Evolutionary conservation across 2,888 invertebrate species (phyloP).

Genomic region (Xestia ashworthii): DNA sequence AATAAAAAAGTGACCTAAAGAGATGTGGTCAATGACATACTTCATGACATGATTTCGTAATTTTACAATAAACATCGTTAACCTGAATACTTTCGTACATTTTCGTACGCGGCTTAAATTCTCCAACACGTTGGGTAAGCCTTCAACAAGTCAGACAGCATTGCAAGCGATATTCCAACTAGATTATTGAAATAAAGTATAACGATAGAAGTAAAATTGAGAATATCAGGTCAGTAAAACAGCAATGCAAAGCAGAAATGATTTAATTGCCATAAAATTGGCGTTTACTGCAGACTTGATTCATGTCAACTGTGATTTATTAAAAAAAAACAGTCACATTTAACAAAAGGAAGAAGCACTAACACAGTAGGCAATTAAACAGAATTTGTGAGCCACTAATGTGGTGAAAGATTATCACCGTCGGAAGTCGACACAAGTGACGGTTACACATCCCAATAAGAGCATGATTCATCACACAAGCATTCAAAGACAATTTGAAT

Average conservation of each 20-base stretch:
- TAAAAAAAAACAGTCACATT: conserved; percentile 6
- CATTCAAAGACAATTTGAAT: conserved; percentile 69
- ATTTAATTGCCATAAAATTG: conserved; percentile 27
- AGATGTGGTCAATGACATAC: conserved; percentile 70
- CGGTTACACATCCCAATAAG: conserved; percentile 66
- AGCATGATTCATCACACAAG: conserved; percentile 73
- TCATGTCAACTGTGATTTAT: conserved; percentile 38
- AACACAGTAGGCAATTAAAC: conserved; percentile 37
- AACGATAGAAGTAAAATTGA: conserved; percentile 69
- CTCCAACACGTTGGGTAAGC: conserved; percentile 63
- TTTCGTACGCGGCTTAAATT: conserved; percentile 69
- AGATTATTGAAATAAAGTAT: conserved; percentile 64
- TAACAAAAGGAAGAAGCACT: conserved; percentile 30
- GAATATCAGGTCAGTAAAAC: conserved; percentile 50
- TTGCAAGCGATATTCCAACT: conserved; percentile 59
- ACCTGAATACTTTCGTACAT: conserved; percentile 74
- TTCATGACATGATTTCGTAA: conserved; percentile 63
- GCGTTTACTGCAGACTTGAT: conserved; percentile 24
- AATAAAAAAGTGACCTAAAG: conserved; percentile 69
- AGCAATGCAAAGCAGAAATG: conserved; percentile 15
- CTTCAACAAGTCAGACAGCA: conserved; percentile 67
- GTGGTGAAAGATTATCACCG: conserved; percentile 44
- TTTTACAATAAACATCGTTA: conserved; percentile 77
- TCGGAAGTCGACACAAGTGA: conserved; percentile 61
- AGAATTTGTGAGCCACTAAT: conserved; percentile 47